phyloP scores from a whole-genome alignment of 2,888 invertebrate genomes.

The Lasioglossum villosulum region DNA sequence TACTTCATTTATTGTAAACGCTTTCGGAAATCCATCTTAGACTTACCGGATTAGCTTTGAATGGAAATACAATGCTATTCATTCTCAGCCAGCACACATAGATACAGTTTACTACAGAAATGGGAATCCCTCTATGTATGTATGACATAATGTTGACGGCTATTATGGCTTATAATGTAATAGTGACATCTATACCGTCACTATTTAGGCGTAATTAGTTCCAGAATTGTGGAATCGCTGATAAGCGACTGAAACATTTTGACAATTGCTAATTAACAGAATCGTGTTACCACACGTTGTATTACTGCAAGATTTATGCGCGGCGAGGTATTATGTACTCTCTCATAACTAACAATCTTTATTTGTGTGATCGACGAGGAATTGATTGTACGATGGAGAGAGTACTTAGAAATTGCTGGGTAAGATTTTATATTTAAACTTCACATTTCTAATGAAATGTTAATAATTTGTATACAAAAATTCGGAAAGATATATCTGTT shows the following conservation, averaged over 20 bases:
- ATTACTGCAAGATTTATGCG: background rate
- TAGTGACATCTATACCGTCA: background rate
- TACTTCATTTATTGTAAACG: background rate
- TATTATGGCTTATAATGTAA: conserved; percentile 11
- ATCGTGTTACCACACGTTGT: background rate
- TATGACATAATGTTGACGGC: background rate
- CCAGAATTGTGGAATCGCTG: background rate
- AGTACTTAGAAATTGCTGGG: background rate
- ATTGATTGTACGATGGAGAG: background rate
- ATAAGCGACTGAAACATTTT: background rate
- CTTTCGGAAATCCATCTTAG: background rate
- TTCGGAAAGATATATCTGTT: background rate
- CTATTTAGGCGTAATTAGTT: conserved; percentile 3
- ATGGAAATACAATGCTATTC: background rate
- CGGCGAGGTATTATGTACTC: background rate
- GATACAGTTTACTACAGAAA: background rate
- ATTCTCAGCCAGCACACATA: background rate
- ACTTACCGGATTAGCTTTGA: background rate
- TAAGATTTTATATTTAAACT: background rate
- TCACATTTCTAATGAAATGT: background rate
- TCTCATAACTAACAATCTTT: background rate
- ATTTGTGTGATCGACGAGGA: background rate
- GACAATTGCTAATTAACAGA: background rate
- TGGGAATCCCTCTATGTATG: background rate
- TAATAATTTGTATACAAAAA: background rate